Percentiles rank a stretch among this genome's conserved stretches.
Evolutionary conservation across 2,797 vertebrate species (phyloP).

Genomic region (Dallia pectoralis): DNA sequence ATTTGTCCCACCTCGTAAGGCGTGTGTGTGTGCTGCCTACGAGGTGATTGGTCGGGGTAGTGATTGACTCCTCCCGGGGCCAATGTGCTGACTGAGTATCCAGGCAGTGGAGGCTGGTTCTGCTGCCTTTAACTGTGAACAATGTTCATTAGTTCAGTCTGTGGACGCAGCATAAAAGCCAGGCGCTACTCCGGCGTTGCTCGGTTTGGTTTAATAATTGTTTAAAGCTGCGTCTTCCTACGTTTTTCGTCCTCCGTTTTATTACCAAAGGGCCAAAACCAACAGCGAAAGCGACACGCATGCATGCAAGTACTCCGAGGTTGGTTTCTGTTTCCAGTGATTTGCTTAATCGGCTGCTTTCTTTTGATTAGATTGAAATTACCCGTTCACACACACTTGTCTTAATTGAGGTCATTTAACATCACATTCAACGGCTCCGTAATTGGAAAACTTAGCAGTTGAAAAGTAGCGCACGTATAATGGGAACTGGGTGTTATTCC

Average conservation of each 20-base stretch:
- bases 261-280: constrained; percentile 36
- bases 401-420: constrained; percentile 70
- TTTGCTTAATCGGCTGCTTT: constrained; percentile 62
- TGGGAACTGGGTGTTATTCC: not conserved
- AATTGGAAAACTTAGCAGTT: constrained; percentile 56
- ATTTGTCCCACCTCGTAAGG: constrained; percentile 26
- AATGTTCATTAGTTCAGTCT: constrained; percentile 31
- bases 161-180: constrained; percentile 41
- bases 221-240: constrained; percentile 57
- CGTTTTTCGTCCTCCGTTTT: constrained; percentile 50
- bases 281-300: constrained; percentile 39
- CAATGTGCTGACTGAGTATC: constrained; percentile 19
- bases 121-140: not conserved
- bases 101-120: constrained; percentile 23
- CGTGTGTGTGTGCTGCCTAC: constrained; percentile 32
- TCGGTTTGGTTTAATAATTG: constrained; percentile 57
- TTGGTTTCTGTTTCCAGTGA: constrained; percentile 54
- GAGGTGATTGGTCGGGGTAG: constrained; percentile 28
- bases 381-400: constrained; percentile 63
- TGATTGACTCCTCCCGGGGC: constrained; percentile 17
- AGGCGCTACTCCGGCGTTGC: constrained; percentile 33
- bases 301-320: constrained; percentile 19
- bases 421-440: constrained; percentile 55
- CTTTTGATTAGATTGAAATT: constrained; percentile 64
- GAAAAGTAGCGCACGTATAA: not conserved